Percentiles rank a stretch among this genome's conserved stretches.
Conservation (phyloP, 2,113 vertebrate genomes). For the Plectropomus leopardus region DNA sequence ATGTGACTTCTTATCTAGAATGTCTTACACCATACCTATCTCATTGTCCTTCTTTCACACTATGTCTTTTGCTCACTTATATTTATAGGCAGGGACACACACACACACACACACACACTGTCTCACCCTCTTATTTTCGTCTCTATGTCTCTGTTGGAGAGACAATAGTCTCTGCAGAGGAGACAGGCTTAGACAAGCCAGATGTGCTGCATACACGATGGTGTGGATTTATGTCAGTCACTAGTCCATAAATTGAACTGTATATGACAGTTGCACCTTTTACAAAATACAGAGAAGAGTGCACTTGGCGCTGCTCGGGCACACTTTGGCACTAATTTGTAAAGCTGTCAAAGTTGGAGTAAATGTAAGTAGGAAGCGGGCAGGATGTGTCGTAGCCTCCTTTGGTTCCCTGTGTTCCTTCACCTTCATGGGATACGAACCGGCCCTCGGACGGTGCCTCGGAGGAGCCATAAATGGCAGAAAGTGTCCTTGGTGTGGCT, state of each 20-base stretch:
- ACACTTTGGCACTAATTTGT: slow-evolving; percentile 49
- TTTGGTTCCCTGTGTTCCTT: slow-evolving; percentile 53
- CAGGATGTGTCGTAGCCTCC: slow-evolving; percentile 51
- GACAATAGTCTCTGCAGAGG: slow-evolving; percentile 58
- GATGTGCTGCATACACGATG: slow-evolving; percentile 51
- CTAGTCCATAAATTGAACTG: not conserved
- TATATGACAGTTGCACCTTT: slow-evolving; percentile 3
- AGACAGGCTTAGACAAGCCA: slow-evolving; percentile 79
- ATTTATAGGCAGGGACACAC: slow-evolving; percentile 47
- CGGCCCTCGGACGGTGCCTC: slow-evolving; percentile 23
- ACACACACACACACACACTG: slow-evolving; percentile 21
- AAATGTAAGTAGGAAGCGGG: slow-evolving; percentile 20
- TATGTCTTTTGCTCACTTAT: slow-evolving; percentile 30
- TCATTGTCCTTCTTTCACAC: slow-evolving; percentile 25
- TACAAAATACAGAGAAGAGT: slow-evolving; percentile 29
- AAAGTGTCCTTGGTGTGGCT: slow-evolving; percentile 79
- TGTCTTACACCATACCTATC: slow-evolving; percentile 36
- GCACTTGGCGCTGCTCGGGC: slow-evolving; percentile 53
- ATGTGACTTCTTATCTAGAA: slow-evolving; percentile 68
- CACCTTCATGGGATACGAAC: slow-evolving; percentile 64
- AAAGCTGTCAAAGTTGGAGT: slow-evolving; percentile 50
- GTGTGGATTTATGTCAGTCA: slow-evolving; percentile 66
- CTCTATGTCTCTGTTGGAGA: slow-evolving; percentile 41
- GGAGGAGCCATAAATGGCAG: slow-evolving; percentile 84
- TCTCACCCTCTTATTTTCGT: slow-evolving; percentile 52